Base-by-base conservation (phyloP, 2,113 vertebrate genomes). In the Ammodytes dubius region DNA sequence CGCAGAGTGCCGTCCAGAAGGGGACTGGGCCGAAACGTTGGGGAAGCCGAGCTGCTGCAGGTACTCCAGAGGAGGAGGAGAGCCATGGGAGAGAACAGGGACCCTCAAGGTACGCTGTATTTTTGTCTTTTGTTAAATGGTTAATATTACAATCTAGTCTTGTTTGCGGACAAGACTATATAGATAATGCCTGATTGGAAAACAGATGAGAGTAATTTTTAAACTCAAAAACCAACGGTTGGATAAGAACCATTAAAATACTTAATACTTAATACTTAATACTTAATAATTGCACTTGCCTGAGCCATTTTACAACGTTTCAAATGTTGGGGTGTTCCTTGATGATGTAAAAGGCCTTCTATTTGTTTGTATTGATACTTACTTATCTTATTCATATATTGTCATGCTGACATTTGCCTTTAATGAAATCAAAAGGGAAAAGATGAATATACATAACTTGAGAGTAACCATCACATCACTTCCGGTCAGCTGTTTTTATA, bases 61-160 rank as follows among this genome's bases (percentile, higher is more conserved):
- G 91, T 96, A 27, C 91, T 97, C 63, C 95, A 94, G 85, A 95
- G 93, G 37, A 93, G 96, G 40, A 96, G 96, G 19, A 85, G 66
- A n/a, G 92, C 70, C 46, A 94, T 95, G 66, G 94, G 79, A 15
- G 94, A 93, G 1, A 70, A 81, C 27, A 72, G 53, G 64, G 85
- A 85, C 1, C 14, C 77, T 54, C 82, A 86, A 8, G 93, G 94
- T 93, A 86, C 2, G 12, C 15, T 43, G 6, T 59, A 7, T 35
- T 50, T 4, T 14, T 35, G 13, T 37, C 56, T 58, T 58, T 58
- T 3, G 11, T 43, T 70, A 13, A 56, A 56, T 15, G 69, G 8
- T 27, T 27, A 27, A 27, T 27, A 27, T 27, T 27, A 27, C 27
- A 27, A 27, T 27, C 27, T 27, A 27, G 27, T 27, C 27, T 27